phyloP scores from a whole-genome alignment of 1,140 invertebrate species.

The Pomacea maculata region DNA sequence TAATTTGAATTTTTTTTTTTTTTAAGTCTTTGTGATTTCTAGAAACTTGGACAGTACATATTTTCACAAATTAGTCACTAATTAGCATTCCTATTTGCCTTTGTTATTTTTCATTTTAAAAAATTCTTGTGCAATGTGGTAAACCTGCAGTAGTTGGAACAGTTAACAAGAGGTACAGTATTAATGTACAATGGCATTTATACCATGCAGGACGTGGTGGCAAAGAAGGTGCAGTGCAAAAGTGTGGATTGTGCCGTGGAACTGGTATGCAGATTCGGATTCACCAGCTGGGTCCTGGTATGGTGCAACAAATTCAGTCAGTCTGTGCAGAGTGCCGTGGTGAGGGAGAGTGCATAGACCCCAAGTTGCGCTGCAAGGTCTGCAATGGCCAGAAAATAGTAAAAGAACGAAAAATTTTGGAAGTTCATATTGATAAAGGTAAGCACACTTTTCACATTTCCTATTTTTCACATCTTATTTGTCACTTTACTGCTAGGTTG shows the following conservation, averaged over 20 bases:
- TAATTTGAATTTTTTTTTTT: no score
- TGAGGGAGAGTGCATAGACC: conserved; percentile 84
- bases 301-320: conserved; percentile 96
- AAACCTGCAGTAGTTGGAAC: no score
- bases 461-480: neutral
- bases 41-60: neutral
- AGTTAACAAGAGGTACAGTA: no score
- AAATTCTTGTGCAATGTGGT: neutral
- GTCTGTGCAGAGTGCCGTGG: conserved; percentile 90
- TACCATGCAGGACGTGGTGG: conserved; percentile 76
- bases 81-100: neutral
- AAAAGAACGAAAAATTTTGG: conserved; percentile 92
- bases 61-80: neutral
- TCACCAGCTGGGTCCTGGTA: conserved; percentile 91
- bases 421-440: conserved; percentile 98
- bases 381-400: conserved; percentile 92
- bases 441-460: neutral
- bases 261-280: conserved; percentile 90
- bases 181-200: no score
- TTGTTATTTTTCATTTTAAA: neutral
- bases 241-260: conserved; percentile 88
- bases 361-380: conserved; percentile 92
- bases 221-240: conserved; percentile 86
- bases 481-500: no score
- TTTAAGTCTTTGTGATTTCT: no score